phyloP scores from a whole-genome alignment of 2,888 invertebrate genomes.

The Abrostola tripartita region DNA sequence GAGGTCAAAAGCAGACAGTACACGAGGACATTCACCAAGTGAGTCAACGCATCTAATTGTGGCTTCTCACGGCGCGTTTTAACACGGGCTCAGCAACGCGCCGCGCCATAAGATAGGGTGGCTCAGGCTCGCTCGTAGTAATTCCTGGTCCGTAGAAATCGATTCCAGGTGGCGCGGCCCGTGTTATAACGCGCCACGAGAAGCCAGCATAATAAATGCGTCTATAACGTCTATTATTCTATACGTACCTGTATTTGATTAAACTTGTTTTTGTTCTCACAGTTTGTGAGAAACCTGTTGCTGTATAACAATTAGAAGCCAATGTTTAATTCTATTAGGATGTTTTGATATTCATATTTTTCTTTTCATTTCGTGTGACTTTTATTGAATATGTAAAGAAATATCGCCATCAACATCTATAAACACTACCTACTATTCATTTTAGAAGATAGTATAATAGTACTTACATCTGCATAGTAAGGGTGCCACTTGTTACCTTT shows the following conservation, averaged over 20 bases:
- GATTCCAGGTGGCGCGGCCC: no score
- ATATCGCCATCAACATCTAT: no score
- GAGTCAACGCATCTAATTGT: conserved; percentile 33
- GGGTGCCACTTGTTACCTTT: no score
- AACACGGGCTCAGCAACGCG: no score
- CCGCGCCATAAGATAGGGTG: no score
- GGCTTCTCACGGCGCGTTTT: no score
- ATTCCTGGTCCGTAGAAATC: no score
- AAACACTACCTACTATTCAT: no score
- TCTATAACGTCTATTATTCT: not conserved
- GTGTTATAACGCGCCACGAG: no score
- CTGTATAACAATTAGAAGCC: not conserved
- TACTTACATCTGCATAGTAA: no score
- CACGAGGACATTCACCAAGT: conserved; percentile 64
- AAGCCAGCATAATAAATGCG: not conserved
- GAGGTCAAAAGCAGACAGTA: conserved; percentile 79
- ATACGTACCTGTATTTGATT: not conserved
- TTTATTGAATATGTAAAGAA: not conserved
- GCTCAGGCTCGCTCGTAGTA: no score
- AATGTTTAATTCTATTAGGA: not conserved
- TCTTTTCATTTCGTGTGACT: not conserved
- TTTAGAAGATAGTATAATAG: no score
- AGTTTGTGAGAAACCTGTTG: not conserved
- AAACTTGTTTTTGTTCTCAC: not conserved
- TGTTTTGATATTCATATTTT: not conserved